These are phyloP conservation scores for Microplitis mediator DNA, from an alignment of 1,140 invertebrate genomes.

Conservation along the genomic window DNA sequence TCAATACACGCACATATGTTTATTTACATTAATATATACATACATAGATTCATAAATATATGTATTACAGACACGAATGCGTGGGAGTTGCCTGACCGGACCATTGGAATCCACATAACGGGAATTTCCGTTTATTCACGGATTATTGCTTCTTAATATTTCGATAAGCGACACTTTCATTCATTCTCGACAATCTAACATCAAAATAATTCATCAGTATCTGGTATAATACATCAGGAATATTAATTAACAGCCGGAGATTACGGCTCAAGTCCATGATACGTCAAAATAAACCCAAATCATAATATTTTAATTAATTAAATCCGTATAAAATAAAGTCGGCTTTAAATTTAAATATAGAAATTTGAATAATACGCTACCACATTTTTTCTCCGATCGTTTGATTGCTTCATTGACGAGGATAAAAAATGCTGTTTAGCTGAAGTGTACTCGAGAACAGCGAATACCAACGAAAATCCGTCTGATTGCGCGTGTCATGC, in stretches of 20 bases:
- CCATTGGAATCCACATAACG: slow-evolving; percentile 33
- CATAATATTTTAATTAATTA: too few relatives aligned
- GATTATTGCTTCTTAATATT: slow-evolving; percentile 18
- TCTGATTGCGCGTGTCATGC: slow-evolving; percentile 8
- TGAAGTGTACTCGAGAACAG: too few relatives aligned
- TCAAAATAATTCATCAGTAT: too few relatives aligned
- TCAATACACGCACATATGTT: not conserved
- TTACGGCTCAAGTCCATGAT: too few relatives aligned
- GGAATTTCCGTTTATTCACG: slow-evolving; percentile 22
- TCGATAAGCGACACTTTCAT: slow-evolving; percentile 10
- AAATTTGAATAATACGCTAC: too few relatives aligned
- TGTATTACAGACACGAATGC: not conserved
- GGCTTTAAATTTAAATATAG: too few relatives aligned
- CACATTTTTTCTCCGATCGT: not conserved
- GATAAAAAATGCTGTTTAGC: not conserved
- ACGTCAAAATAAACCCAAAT: too few relatives aligned
- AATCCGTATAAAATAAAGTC: too few relatives aligned
- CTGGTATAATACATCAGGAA: too few relatives aligned
- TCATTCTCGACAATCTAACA: too few relatives aligned
- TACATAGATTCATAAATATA: not conserved
- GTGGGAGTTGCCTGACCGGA: slow-evolving; percentile 33
- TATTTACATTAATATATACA: slow-evolving; percentile 16
- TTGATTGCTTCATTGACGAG: not conserved
- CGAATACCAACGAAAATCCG: too few relatives aligned
- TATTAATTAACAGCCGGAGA: too few relatives aligned